Base-by-base conservation (phyloP, 2,113 vertebrate species). In the Phalacrocorax brasilianus region DNA sequence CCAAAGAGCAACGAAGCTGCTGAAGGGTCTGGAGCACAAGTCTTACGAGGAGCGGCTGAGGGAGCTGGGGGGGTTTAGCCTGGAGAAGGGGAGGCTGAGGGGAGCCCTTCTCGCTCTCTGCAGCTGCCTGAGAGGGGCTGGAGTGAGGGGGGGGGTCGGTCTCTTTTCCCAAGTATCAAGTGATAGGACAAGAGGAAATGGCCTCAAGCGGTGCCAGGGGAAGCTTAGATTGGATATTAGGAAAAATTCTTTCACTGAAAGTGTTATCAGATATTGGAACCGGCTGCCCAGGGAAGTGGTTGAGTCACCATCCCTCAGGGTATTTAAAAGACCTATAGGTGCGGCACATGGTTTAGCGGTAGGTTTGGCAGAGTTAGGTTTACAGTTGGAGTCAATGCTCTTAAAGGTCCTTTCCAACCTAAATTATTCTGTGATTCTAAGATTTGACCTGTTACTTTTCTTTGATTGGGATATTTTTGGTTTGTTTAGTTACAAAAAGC, bases 81-180 rank as follows among this genome's bases (percentile, higher is more conserved):
- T 59, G 58, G 22, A 59, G 58, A 15, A 35, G 2, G 24, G 58
- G 9, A 15, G 14, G 33, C 33, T 59, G 9, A 35, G 33, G 58
- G 58, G 58, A 59, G 58, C 14, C 58, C 58, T 59, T 3, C n/a
- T 35, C 6, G 6, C 19, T 15, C 58, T 15, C 58, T 11, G 10
- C 58, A 59, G 10, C 58, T 23, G 3, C 33, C 58, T 59, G 33
- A 23, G 15, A 23, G 33, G 58, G 33, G 33, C 6, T 58, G 56
- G 8, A 22, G 32, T 0, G 4, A 33, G 58, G 58, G 58, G 22
- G 22, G 58, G 33, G 1, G 21, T 10, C 2, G 3, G 58, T 23
- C 33, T 35, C 21, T 35, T n/a, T 6, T 59, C 19, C 14, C 30
- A 59, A n/a, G 58, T n/a, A 24, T 15, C 14, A 15, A n/a, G 33